These are phyloP conservation scores for Phrixothrix hirtus DNA, from an alignment of 2,888 invertebrate species.

Conservation along the genomic window DNA sequence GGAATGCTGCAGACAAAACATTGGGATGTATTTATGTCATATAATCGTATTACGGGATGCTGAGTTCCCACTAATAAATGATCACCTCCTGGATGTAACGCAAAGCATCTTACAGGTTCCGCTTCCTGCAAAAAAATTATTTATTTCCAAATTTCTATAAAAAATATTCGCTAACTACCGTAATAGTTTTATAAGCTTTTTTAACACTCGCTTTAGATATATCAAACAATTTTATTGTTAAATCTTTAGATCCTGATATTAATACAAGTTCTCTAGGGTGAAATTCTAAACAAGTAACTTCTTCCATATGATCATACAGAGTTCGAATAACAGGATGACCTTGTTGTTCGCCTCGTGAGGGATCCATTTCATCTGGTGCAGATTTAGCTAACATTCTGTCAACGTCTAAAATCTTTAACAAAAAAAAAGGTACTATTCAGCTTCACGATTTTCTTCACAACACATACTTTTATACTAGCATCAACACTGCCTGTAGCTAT, in stretches of 20 bases:
- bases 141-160: background rate
- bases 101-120: conserved; percentile 85
- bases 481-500: conserved; percentile 98
- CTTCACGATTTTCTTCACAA: no score
- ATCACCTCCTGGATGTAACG: conserved; percentile 96
- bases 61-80: conserved; percentile 91
- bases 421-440: no score
- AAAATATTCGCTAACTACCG: conserved; percentile 57
- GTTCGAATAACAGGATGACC: conserved; percentile 98
- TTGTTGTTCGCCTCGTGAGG: conserved; percentile 82
- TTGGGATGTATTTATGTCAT: conserved; percentile 93
- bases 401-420: conserved; percentile 96
- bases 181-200: conserved; percentile 94
- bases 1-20: conserved; percentile 94
- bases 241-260: conserved; percentile 93
- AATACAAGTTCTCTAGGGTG: conserved; percentile 94
- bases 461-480: conserved; percentile 95
- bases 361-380: conserved; percentile 86
- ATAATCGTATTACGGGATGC: conserved; percentile 86
- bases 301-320: conserved; percentile 95
- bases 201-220: conserved; percentile 98
- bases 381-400: conserved; percentile 98
- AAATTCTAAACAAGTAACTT: conserved; percentile 95
- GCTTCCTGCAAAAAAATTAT: conserved; percentile 69
- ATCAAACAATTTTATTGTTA: conserved; percentile 94